Evolutionary conservation across 23 tunicate genomes (phyloP), one percentile per base, ranked within the genome.

Genomic region (Diplosoma virens): DNA sequence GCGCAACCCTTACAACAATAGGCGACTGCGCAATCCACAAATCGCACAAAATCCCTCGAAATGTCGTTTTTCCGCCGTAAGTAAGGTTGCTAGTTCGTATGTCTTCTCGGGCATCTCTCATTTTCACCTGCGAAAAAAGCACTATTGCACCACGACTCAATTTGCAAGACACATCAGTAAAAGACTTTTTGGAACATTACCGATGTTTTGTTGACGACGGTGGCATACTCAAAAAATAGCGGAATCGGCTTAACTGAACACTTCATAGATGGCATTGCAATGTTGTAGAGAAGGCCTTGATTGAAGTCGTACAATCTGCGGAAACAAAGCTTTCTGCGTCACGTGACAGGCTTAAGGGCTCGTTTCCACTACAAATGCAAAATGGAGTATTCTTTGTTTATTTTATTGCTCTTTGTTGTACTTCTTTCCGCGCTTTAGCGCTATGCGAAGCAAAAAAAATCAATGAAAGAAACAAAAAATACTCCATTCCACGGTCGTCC

Each of bases 281-380:
- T 68, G 5, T 14, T n/a, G 53, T 36, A 68, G 5, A 25, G 3
- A 20, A 68, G 25, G 26, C 75, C 75, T n/a, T 36, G 53, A n/a
- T 36, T 68, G 28, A 68, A 68, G 53, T 68, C 75, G 27, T 33
- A n/a, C 9, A 41, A 11, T n/a, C 75, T 68, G 53, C 7, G 9
- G 21, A n/a, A 34, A 36, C 35, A 68, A 36, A 5, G n/a, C n/a
- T n/a, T n/a, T n/a, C n/a, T n/a, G n/a, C n/a, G n/a, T n/a, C n/a
- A n/a, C n/a, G n/a, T n/a, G n/a, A n/a, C n/a, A n/a, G n/a, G n/a
- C n/a, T n/a, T n/a, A n/a, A n/a, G n/a, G n/a, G n/a, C n/a, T n/a
- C n/a, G n/a, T n/a, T n/a, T n/a, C n/a, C n/a, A n/a, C n/a, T n/a
- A n/a, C n/a, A n/a, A n/a, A n/a, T n/a, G n/a, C n/a, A n/a, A n/a